phyloP scores from a whole-genome alignment of 2,888 invertebrate species.

The Horisme vitalbata region DNA sequence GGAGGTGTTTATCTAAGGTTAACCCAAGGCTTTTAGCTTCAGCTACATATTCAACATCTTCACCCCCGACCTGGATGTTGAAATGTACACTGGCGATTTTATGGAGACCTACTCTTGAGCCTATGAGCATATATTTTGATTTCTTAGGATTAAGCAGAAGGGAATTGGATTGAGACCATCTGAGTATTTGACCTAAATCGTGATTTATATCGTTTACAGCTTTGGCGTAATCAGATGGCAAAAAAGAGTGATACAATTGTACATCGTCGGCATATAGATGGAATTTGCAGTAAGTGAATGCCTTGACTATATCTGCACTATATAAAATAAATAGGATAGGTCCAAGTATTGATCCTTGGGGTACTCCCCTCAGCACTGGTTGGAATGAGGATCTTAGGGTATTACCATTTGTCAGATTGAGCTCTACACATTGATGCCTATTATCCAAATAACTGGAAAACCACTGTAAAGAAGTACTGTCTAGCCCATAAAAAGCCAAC shows the following conservation, averaged over 20 bases:
- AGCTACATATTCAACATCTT: not conserved
- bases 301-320: not conserved
- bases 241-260: not conserved
- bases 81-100: too few relatives aligned
- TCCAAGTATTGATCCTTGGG: not conserved
- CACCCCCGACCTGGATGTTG: not conserved
- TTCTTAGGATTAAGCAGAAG: not conserved
- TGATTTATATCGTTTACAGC: not conserved
- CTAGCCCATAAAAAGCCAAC: not conserved
- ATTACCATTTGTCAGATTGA: not conserved
- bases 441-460: not conserved
- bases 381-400: not conserved
- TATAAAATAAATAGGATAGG: too few relatives aligned
- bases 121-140: not conserved
- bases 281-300: not conserved
- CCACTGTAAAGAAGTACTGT: not conserved
- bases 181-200: not conserved
- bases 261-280: too few relatives aligned
- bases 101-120: not conserved
- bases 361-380: not conserved
- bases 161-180: not conserved
- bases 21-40: not conserved
- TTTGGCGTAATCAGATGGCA: not conserved
- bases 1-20: not conserved
- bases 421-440: not conserved